Evolutionary conservation across 2,888 invertebrate species (phyloP).

Genomic region (Pachydiplax longipennis): DNA sequence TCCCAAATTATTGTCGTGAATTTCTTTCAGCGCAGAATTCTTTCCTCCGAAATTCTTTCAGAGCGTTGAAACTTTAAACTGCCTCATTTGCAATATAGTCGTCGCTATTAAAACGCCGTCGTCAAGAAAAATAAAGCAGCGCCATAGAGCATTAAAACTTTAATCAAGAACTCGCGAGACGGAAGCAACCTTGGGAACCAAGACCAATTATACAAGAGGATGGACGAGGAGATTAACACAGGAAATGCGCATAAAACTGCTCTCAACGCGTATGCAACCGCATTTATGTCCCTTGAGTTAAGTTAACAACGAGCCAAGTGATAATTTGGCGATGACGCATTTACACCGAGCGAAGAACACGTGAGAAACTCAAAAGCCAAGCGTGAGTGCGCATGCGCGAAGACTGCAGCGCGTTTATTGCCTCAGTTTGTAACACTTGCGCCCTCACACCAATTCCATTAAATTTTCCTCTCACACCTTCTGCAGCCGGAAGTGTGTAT

Average conservation of each 20-base stretch:
- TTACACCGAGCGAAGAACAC: background rate
- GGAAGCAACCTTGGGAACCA: background rate
- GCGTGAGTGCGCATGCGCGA: background rate
- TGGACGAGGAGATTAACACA: background rate
- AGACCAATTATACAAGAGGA: background rate
- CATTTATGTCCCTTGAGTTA: background rate
- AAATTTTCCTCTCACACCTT: no score
- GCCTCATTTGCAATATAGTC: background rate
- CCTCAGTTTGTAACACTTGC: background rate
- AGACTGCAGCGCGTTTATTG: background rate
- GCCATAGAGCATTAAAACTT: background rate
- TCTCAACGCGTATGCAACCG: background rate
- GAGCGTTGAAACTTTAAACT: background rate
- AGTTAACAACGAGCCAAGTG: background rate
- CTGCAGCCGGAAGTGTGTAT: no score
- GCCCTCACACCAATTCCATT: background rate
- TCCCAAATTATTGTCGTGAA: no score
- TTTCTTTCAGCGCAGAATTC: no score
- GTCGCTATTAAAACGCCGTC: background rate
- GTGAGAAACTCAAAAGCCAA: background rate
- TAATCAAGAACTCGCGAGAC: background rate
- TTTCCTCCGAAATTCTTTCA: background rate
- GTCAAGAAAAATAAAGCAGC: background rate
- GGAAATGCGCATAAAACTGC: background rate
- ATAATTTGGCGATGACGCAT: conserved; percentile 1